These are phyloP conservation scores for Panulirus ornatus DNA, from an alignment of 1,140 invertebrate species.

Conservation along the genomic window DNA sequence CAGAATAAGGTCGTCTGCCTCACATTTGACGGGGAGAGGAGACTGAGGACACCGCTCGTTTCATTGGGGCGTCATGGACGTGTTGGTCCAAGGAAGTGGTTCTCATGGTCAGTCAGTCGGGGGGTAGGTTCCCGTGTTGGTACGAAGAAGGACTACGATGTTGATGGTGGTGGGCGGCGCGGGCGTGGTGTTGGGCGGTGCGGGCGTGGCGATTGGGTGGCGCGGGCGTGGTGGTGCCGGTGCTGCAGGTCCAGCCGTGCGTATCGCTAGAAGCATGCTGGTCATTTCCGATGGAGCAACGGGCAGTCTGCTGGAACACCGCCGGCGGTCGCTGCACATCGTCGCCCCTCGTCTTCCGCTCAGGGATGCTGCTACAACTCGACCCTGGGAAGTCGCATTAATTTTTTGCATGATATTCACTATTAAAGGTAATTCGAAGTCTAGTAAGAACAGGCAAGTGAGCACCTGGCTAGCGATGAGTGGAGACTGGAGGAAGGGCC, in stretches of 20 bases:
- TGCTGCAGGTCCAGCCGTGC: constrained; percentile 13
- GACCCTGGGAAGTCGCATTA: neutral
- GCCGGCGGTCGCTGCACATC: neutral
- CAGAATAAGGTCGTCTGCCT: too few relatives aligned
- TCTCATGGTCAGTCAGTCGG: too few relatives aligned
- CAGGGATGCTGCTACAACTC: neutral
- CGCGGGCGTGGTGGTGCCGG: neutral
- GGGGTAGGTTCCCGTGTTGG: too few relatives aligned
- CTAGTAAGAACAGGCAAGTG: too few relatives aligned
- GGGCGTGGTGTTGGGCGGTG: neutral
- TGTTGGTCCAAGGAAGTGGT: too few relatives aligned
- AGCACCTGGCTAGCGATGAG: too few relatives aligned
- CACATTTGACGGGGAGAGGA: neutral
- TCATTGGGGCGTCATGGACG: too few relatives aligned
- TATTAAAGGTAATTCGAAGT: neutral
- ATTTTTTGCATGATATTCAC: neutral
- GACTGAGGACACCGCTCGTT: too few relatives aligned
- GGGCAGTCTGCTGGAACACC: too few relatives aligned
- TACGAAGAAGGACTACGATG: too few relatives aligned
- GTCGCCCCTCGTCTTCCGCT: neutral
- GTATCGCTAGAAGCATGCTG: constrained; percentile 5
- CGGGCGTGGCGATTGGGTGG: too few relatives aligned
- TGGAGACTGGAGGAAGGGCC: too few relatives aligned
- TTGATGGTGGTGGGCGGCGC: neutral
- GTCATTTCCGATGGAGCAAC: neutral